A percentile compares a stretch with the other conserved stretches of the same genome.
phyloP scores from a whole-genome alignment of 2,797 vertebrate species.

The Pseudochaenichthys georgianus region DNA sequence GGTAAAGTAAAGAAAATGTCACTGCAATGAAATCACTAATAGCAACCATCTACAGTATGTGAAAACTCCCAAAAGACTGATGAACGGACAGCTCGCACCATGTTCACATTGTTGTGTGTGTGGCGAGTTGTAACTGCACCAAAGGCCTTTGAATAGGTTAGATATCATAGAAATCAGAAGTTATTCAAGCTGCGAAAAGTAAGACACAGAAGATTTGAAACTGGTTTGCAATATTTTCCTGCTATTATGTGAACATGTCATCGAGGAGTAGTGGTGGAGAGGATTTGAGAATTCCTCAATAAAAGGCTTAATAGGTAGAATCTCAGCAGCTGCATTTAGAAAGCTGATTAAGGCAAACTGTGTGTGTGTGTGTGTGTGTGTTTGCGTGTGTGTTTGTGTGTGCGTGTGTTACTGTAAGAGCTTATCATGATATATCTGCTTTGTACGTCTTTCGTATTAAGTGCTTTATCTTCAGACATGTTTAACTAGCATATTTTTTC shows the following conservation, averaged over 20 bases:
- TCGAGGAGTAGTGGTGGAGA: slow-evolving; percentile 9
- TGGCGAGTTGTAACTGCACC: not conserved
- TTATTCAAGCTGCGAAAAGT: not conserved
- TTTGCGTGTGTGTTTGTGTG: slow-evolving; percentile 12
- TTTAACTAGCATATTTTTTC: slow-evolving; percentile 52
- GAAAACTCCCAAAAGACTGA: slow-evolving; percentile 31
- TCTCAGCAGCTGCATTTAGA: slow-evolving; percentile 20
- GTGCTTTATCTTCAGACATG: slow-evolving; percentile 27
- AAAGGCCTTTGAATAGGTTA: not conserved
- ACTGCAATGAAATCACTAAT: slow-evolving; percentile 60
- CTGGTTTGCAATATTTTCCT: not conserved
- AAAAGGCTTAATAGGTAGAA: not conserved
- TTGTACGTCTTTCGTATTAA: slow-evolving; percentile 28
- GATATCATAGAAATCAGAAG: not conserved
- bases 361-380: slow-evolving; percentile 11
- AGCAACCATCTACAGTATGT: slow-evolving; percentile 22
- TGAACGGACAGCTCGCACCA: slow-evolving; percentile 15
- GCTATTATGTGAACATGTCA: not conserved
- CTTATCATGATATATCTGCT: slow-evolving; percentile 29
- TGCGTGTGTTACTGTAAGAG: slow-evolving; percentile 28
- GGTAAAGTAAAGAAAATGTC: slow-evolving; percentile 33
- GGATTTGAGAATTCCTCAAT: slow-evolving; percentile 12
- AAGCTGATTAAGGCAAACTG: slow-evolving; percentile 24
- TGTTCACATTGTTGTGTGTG: not conserved
- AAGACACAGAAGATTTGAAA: not conserved